Evolutionary conservation across 2,797 vertebrate genomes (phyloP), one percentile per base, ranked within the genome.

Genomic region (Eutrigla gurnardus): DNA sequence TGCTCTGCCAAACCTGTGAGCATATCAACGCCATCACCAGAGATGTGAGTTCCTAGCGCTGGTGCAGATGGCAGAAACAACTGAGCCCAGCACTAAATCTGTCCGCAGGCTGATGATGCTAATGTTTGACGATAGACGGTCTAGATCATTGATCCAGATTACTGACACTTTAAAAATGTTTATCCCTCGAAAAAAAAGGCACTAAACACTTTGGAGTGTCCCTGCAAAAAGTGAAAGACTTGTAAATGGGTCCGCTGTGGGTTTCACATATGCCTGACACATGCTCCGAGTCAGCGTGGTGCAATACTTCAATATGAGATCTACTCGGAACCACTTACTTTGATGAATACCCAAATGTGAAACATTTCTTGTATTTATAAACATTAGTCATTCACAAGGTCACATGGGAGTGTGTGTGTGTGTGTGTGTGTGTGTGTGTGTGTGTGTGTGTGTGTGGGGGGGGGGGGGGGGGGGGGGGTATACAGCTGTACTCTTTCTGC

Each of bases 1-100:
- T 0, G 57, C 49, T 65, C 72, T 84, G 82, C 80, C 73, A 82
- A 67, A 53, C 40, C 55, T n/a, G 46, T 4, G 42, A 81, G 37
- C 70, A 60, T 39, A 66, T 58, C 18, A 13, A 49, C 13, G n/a
- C 42, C 55, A 61, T 78, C 83, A 59, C 65, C 12, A 60, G 39
- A 73, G 68, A 78, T 67, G 67, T 39, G 58, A 42, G 58, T 52
- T 55, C 64, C 54, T 35, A 32, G 60, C 60, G 36, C 55, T 9
- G 54, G 6, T 77, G 65, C 77, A 77, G 53, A 75, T 68, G 64
- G 70, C 54, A 52, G 11, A 50, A 46, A 25, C 47, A 54, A 65
- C 45, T n/a, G 32, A 70, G 35, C 32, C 52, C 25, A 32, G 36
- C 54, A 36, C 73, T 61, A 46, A 68, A 54, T 76, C 65, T 54